These are phyloP conservation scores for Nymphalis polychloros DNA, from an alignment of 2,888 invertebrate species.

Conservation along the genomic window DNA sequence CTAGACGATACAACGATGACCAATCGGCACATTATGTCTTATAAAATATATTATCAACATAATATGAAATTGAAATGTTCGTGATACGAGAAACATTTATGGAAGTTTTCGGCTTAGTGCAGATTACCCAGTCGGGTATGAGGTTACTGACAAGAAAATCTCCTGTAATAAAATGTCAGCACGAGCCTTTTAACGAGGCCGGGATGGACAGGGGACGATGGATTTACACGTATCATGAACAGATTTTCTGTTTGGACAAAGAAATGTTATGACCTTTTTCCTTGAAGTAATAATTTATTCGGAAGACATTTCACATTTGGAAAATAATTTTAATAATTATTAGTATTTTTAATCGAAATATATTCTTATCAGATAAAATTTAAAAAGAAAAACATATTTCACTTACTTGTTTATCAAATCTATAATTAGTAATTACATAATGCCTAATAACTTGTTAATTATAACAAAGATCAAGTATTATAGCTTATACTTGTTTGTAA, in stretches of 20 bases:
- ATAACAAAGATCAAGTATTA: no score
- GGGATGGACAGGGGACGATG: constrained; percentile 76
- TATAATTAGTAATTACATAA: background rate
- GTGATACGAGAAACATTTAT: constrained; percentile 39
- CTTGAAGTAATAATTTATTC: background rate
- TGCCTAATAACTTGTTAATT: no score
- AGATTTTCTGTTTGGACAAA: constrained; percentile 76
- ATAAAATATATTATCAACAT: background rate
- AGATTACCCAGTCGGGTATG: constrained; percentile 69
- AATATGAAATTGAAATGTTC: background rate
- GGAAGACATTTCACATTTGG: constrained; percentile 27
- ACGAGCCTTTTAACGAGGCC: constrained; percentile 67
- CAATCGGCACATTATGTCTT: constrained; percentile 31
- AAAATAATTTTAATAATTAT: background rate
- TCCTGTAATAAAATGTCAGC: constrained; percentile 73
- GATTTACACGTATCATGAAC: constrained; percentile 78
- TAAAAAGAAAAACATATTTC: background rate
- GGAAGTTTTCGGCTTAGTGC: constrained; percentile 59
- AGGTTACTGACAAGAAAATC: constrained; percentile 62
- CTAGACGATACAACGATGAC: constrained; percentile 47
- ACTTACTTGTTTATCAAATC: background rate
- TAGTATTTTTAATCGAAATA: background rate
- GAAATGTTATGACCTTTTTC: constrained; percentile 56
- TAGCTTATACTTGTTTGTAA: no score
- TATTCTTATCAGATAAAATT: background rate